Evolutionary conservation across 1,140 invertebrate genomes (phyloP).

Genomic region (Helicorthomorpha holstii): DNA sequence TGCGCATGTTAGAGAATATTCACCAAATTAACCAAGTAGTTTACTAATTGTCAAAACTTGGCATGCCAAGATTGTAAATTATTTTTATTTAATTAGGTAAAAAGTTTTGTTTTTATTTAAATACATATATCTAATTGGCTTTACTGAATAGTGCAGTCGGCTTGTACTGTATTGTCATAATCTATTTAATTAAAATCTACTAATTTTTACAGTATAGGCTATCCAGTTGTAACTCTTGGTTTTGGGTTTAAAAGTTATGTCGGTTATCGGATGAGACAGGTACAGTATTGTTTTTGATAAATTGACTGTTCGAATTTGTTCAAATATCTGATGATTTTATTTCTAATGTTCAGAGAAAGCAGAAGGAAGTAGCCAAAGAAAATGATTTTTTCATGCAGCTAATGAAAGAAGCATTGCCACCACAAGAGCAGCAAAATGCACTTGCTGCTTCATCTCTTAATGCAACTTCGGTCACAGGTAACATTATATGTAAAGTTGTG

Average conservation of each 20-base stretch:
- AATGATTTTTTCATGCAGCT: conserved; percentile 92
- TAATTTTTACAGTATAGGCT: conserved; percentile 62
- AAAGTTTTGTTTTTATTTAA: too few species aligned
- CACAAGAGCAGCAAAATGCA: conserved; percentile 19
- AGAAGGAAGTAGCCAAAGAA: conserved; percentile 82
- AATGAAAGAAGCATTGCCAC: conserved; percentile 74
- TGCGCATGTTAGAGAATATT: too few species aligned
- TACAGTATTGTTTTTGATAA: conserved; percentile 21
- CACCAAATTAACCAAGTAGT: too few species aligned
- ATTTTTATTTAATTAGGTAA: conserved; percentile 1
- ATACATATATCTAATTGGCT: too few species aligned
- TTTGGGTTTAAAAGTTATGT: conserved; percentile 94
- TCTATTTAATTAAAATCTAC: too few species aligned
- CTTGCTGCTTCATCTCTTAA: neutral
- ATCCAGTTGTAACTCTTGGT: conserved; percentile 90
- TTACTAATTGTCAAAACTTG: too few species aligned
- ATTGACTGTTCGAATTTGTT: neutral
- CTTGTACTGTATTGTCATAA: too few species aligned
- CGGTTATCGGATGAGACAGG: conserved; percentile 70
- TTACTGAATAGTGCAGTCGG: too few species aligned
- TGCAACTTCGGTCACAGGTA: too few species aligned
- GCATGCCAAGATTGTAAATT: too few species aligned
- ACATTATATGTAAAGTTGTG: neutral
- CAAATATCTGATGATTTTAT: neutral
- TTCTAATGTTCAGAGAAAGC: conserved; percentile 49